Evolutionary conservation across 2,113 vertebrate species (phyloP), one percentile per base, ranked within the genome.

Genomic region (Danio rerio): DNA sequence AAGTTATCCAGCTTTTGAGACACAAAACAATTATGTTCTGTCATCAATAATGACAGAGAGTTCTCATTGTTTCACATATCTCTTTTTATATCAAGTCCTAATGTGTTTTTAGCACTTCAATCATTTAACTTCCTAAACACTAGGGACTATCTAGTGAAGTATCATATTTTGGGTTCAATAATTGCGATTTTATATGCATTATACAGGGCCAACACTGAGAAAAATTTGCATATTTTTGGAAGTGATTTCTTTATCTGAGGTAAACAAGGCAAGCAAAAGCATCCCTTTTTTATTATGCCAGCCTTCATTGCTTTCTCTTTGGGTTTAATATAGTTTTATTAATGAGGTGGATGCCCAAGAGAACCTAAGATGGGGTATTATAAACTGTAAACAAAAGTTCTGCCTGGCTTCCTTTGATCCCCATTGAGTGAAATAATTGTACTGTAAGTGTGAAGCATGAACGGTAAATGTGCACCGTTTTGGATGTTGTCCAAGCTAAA

Each of bases 201-300:
- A 10, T 16, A 15, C 21, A 73, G 5, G 6, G 70, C 5, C 50
- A 73, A 7, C 40, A 10, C 56, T 18, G 42, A 47, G 43, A 68
- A 16, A 4, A 75, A 66, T 45, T 75, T 56, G 53, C 49, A 50
- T 62, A 78, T 77, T 82, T 78, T 59, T 84, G 81, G 18, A 83
- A 62, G 71, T 9, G 7, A 15, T 70, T 87, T 89, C 91, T 91
- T 91, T 88, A 91, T 90, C 87, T 91, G 85, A 86, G 86, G 80
- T 90, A 91, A 85, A 81, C 81, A 69, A 85, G 76, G 20, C 31
- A 81, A 61, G 78, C 15, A 72, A 62, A 50, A 50, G 43, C 40
- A 71, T 15, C 69, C 40, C 63, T 73, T 84, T 68, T 50, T 56
- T 58, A 81, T 69, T 83, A 45, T 55, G 65, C 66, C 73, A 65